phyloP scores from a whole-genome alignment of 2,888 invertebrate genomes.

The Hedya salicella region DNA sequence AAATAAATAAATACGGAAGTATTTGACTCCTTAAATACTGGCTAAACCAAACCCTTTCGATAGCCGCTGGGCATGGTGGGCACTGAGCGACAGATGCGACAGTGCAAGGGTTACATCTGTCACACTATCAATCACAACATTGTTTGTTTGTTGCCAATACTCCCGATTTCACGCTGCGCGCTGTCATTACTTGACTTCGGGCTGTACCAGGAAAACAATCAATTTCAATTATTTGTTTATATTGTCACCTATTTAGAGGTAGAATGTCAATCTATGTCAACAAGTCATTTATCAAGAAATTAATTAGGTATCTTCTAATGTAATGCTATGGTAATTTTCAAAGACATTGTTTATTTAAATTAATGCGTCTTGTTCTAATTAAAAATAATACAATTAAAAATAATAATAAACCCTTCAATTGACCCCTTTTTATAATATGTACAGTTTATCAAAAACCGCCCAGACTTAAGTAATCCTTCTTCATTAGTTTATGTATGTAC shows the following conservation, averaged over 20 bases:
- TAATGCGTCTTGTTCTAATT: too few relatives aligned
- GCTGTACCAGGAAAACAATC: slow-evolving; percentile 34
- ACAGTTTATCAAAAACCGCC: too few relatives aligned
- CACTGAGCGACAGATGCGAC: slow-evolving; percentile 40
- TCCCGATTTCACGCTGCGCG: slow-evolving; percentile 43
- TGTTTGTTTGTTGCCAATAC: slow-evolving; percentile 42
- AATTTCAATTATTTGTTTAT: slow-evolving; percentile 44
- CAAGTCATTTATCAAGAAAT: slow-evolving; percentile 33
- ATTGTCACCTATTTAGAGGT: slow-evolving; percentile 42
- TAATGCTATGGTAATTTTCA: background rate
- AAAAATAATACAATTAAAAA: too few relatives aligned
- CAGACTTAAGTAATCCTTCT: too few relatives aligned
- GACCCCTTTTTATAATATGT: too few relatives aligned
- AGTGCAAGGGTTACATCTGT: slow-evolving; percentile 44
- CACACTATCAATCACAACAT: slow-evolving; percentile 43
- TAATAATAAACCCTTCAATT: too few relatives aligned
- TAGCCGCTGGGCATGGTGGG: slow-evolving; percentile 35
- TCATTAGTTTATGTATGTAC: too few relatives aligned
- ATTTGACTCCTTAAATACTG: slow-evolving; percentile 17
- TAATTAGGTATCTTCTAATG: slow-evolving; percentile 5
- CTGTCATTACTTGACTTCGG: slow-evolving; percentile 42
- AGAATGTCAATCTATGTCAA: slow-evolving; percentile 12
- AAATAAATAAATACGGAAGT: slow-evolving; percentile 27
- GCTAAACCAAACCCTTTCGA: slow-evolving; percentile 18
- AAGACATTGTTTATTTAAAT: too few relatives aligned